Percentiles rank a stretch among this genome's conserved stretches.
These are phyloP conservation scores for Anguilla japonica DNA, from an alignment of 2,113 vertebrate species.

Conservation along the genomic window DNA sequence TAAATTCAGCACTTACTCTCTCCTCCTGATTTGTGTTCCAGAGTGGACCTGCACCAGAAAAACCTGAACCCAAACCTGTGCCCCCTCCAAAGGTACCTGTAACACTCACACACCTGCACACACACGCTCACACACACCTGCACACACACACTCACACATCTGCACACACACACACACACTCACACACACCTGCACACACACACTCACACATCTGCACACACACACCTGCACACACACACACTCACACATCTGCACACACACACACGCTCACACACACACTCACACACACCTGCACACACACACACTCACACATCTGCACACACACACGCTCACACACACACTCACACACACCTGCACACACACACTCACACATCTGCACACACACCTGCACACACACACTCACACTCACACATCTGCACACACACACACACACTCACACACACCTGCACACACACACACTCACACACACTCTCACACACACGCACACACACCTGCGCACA, in stretches of 20 bases:
- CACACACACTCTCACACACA: too few species aligned
- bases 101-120: neutral
- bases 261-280: too few species aligned
- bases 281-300: too few species aligned
- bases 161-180: too few species aligned
- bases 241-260: neutral
- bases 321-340: too few species aligned
- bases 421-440: too few species aligned
- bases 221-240: neutral
- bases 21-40: conserved; percentile 35
- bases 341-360: neutral
- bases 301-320: too few species aligned
- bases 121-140: neutral
- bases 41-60: conserved; percentile 51
- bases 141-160: neutral
- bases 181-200: too few species aligned
- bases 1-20: neutral
- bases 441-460: too few species aligned
- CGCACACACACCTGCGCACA: too few species aligned
- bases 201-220: too few species aligned
- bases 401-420: too few species aligned
- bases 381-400: neutral
- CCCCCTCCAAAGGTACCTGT: conserved; percentile 58
- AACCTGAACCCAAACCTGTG: conserved; percentile 57
- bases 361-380: neutral